phyloP scores from a whole-genome alignment of 2,797 vertebrate genomes.

The Gallirallus australis region DNA sequence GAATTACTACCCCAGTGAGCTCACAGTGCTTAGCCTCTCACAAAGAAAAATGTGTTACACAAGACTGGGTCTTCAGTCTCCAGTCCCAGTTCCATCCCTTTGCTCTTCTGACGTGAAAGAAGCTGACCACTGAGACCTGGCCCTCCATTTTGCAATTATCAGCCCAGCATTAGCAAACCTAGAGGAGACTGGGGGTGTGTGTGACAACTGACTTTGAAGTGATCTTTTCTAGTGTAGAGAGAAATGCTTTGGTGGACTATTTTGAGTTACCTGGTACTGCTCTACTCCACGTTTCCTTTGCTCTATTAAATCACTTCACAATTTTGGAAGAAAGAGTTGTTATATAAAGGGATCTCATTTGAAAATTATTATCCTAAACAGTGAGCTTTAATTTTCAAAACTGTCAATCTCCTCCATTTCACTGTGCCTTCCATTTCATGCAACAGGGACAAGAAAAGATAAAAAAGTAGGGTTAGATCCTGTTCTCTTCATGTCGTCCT shows the following conservation, averaged over 20 bases:
- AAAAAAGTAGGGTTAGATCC: neutral
- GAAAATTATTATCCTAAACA: conserved; percentile 2
- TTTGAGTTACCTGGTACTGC: neutral
- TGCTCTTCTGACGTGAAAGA: neutral
- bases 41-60: neutral
- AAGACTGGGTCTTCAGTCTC: neutral
- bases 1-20: neutral
- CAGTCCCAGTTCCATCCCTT: neutral
- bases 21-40: neutral
- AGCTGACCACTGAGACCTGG: neutral
- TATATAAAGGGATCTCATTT: neutral
- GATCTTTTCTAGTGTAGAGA: neutral
- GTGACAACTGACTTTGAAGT: neutral
- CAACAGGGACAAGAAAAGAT: neutral
- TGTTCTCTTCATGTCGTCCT: neutral
- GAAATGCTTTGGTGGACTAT: neutral
- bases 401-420: neutral
- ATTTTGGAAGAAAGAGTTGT: neutral
- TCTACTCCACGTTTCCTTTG: neutral
- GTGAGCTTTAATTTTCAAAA: conserved; percentile 23
- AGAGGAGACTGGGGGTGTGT: neutral
- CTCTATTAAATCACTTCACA: neutral
- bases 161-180: neutral
- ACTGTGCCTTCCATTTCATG: neutral
- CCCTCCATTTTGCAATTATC: neutral